These are phyloP conservation scores for Eristalinus sepulchralis DNA, from an alignment of 2,888 invertebrate genomes.

Conservation along the genomic window DNA sequence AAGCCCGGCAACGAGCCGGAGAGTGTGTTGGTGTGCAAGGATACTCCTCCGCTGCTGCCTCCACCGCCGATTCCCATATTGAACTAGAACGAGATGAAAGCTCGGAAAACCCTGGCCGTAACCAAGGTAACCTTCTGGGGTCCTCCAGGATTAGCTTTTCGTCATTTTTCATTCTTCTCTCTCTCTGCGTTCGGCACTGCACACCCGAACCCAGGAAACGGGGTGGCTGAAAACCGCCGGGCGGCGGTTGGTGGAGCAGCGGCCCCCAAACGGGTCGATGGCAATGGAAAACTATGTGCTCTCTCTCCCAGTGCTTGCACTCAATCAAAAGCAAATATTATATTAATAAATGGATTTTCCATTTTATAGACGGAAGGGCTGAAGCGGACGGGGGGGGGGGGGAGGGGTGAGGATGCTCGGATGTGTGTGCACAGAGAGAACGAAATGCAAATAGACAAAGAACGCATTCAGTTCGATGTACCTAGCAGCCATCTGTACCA, in stretches of 20 bases:
- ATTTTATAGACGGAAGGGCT: neutral
- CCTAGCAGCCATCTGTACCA: constrained; percentile 37
- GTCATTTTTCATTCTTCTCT: constrained; percentile 67
- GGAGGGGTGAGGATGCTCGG: neutral
- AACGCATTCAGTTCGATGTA: constrained; percentile 62
- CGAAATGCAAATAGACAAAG: constrained; percentile 62
- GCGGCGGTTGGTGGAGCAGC: neutral
- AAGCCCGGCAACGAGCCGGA: neutral
- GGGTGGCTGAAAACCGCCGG: neutral
- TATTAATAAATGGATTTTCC: constrained; percentile 70
- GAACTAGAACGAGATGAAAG: constrained; percentile 74
- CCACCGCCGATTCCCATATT: constrained; percentile 48
- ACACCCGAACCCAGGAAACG: neutral
- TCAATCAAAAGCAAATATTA: constrained; percentile 71
- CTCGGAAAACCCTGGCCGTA: constrained; percentile 72
- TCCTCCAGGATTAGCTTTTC: constrained; percentile 71
- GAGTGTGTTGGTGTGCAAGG: constrained; percentile 9
- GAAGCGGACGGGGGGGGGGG: neutral
- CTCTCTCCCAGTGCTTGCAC: constrained; percentile 32
- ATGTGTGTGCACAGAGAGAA: constrained; percentile 14
- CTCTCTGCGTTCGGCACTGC: constrained; percentile 30
- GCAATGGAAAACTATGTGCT: constrained; percentile 27
- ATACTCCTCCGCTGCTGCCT: neutral
- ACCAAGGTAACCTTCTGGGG: constrained; percentile 73
- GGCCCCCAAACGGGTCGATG: neutral